Evolutionary conservation across 1,140 invertebrate genomes (phyloP).

Genomic region (Dinoponera quadriceps): DNA sequence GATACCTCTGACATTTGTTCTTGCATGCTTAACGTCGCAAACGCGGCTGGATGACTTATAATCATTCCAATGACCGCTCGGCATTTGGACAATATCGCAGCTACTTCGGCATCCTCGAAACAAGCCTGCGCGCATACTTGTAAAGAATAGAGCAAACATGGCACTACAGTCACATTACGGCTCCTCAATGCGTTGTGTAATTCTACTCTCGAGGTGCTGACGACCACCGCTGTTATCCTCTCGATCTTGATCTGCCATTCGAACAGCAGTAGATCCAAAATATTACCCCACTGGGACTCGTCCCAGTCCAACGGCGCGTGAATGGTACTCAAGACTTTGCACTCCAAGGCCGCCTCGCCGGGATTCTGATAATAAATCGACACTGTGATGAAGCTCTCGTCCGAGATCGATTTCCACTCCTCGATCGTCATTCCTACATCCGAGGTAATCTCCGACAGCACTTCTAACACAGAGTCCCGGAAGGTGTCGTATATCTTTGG

Average conservation of each 20-base stretch:
- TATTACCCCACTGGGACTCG: conserved; percentile 80
- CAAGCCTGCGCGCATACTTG: conserved; percentile 85
- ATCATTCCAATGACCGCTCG: conserved; percentile 84
- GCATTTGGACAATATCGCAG: conserved; percentile 82
- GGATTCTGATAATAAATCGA: conserved; percentile 85
- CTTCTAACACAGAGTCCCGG: conserved; percentile 80
- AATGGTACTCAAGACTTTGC: conserved; percentile 80
- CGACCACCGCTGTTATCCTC: conserved; percentile 84
- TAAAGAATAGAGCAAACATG: conserved; percentile 85
- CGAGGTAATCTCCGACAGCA: conserved; percentile 74
- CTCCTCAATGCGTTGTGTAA: conserved; percentile 79
- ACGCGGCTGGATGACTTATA: conserved; percentile 77
- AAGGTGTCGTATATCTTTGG: conserved; percentile 85
- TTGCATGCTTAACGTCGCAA: conserved; percentile 80
- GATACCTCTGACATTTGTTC: conserved; percentile 84
- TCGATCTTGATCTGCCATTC: conserved; percentile 84
- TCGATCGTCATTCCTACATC: conserved; percentile 85
- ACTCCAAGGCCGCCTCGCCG: conserved; percentile 79
- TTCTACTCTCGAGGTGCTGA: conserved; percentile 80
- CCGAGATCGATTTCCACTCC: conserved; percentile 85
- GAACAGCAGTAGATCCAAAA: conserved; percentile 81
- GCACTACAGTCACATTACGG: conserved; percentile 82
- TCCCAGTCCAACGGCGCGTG: conserved; percentile 81
- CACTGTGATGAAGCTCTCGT: conserved; percentile 83
- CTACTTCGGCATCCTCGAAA: conserved; percentile 83